phyloP scores from a whole-genome alignment of 2,797 vertebrate species.

The Falco naumanni region DNA sequence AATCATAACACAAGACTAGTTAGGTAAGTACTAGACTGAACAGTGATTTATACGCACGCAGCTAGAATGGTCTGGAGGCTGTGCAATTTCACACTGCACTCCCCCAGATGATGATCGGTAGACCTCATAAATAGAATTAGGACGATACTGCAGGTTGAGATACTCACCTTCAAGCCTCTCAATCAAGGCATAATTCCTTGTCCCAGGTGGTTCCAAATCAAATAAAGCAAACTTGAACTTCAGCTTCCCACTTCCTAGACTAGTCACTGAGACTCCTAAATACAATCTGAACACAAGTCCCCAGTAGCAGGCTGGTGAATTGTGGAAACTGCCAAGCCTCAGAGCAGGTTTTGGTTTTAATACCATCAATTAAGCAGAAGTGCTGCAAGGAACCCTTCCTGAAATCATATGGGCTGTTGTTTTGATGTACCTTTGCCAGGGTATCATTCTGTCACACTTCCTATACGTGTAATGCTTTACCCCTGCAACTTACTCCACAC shows the following conservation, averaged over 20 bases:
- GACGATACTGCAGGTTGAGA: not conserved
- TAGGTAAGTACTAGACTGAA: fast-evolving
- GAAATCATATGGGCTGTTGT: not conserved
- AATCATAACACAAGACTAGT: not conserved
- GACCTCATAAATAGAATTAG: not conserved
- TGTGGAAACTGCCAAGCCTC: not conserved
- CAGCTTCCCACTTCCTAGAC: not conserved
- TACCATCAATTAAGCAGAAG: not conserved
- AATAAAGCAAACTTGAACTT: not conserved
- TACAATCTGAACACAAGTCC: not conserved
- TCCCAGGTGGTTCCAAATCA: not conserved
- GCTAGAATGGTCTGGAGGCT: not conserved
- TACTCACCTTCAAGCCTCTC: not conserved
- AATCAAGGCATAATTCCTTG: not conserved
- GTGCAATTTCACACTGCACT: fast-evolving
- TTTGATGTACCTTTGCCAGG: not conserved
- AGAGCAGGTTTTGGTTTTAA: not conserved
- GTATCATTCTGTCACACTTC: not conserved
- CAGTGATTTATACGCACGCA: fast-evolving
- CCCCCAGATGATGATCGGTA: not conserved
- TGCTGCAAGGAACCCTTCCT: not conserved
- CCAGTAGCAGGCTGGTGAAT: not conserved
- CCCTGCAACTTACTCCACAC: not conserved
- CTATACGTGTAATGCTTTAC: not conserved
- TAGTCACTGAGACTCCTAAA: not conserved